Evolutionary conservation across 2,888 invertebrate species (phyloP).

Genomic region (Panopea generosa): DNA sequence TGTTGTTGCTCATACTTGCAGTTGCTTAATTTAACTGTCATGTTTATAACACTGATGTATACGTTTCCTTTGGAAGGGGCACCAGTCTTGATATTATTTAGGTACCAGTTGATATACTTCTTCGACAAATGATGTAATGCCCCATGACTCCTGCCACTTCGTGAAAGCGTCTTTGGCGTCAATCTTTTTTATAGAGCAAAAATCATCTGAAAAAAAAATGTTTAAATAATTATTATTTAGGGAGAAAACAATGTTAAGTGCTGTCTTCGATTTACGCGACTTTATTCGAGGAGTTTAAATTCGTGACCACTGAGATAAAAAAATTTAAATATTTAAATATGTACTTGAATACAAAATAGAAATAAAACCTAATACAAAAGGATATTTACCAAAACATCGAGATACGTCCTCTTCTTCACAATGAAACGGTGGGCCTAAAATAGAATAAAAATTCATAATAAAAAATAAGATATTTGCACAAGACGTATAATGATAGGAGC

Average conservation of each 20-base stretch:
- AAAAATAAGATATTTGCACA: too few species aligned
- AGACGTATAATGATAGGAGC: too few species aligned
- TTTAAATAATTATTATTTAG: neutral
- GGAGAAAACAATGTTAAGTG: neutral
- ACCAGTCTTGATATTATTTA: constrained; percentile 1
- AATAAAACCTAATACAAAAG: neutral
- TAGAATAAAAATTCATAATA: constrained; percentile 6
- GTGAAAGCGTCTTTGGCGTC: constrained; percentile 58
- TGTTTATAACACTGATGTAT: too few species aligned
- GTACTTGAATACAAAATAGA: neutral
- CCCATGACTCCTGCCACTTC: constrained; percentile 69
- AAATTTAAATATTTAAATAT: neutral
- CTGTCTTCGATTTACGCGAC: neutral
- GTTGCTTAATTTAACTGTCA: too few species aligned
- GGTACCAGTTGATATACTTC: constrained; percentile 59
- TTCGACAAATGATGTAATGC: constrained; percentile 59
- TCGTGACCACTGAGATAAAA: neutral
- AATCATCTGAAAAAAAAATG: constrained; percentile 35
- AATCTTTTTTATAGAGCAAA: constrained; percentile 54
- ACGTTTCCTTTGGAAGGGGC: too few species aligned
- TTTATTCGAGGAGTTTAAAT: neutral
- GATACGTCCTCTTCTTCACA: constrained; percentile 57
- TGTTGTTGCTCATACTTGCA: too few species aligned
- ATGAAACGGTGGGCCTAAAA: constrained; percentile 69
- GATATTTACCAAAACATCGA: constrained; percentile 56